phyloP scores from a whole-genome alignment of 2,797 vertebrate genomes.

The Notamacropus eugenii region DNA sequence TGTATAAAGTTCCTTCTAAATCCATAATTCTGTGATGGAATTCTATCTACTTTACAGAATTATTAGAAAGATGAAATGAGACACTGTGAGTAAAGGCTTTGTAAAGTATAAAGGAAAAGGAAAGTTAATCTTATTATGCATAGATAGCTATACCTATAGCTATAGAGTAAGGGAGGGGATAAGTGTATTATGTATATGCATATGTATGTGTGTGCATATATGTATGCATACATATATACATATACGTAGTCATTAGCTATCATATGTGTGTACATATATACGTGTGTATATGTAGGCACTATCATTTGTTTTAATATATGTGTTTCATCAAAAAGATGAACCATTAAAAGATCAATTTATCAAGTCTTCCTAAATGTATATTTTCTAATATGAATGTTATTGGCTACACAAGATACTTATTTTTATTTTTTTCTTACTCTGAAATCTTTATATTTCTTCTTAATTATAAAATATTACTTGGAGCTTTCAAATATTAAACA shows the following conservation, averaged over 20 bases:
- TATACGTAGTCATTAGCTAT: not conserved
- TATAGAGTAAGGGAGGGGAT: not conserved
- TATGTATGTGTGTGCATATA: not conserved
- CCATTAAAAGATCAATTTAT: not conserved
- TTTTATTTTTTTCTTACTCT: not conserved
- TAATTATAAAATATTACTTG: not conserved
- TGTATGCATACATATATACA: too few relatives aligned
- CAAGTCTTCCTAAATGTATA: not conserved
- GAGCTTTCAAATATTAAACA: not conserved
- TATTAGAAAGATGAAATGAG: not conserved
- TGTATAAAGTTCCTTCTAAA: not conserved
- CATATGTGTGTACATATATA: not conserved
- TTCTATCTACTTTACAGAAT: not conserved
- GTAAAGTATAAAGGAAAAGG: not conserved
- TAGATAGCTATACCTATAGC: not conserved
- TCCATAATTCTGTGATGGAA: not conserved
- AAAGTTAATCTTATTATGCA: not conserved
- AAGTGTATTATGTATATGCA: not conserved
- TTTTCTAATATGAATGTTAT: not conserved
- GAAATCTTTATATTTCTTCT: not conserved
- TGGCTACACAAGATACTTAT: not conserved
- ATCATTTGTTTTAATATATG: not conserved
- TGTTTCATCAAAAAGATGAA: not conserved
- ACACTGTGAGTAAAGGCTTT: not conserved
- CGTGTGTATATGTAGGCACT: too few relatives aligned